Base-by-base conservation (phyloP, 2,113 vertebrate genomes). In the Passer montanus region DNA sequence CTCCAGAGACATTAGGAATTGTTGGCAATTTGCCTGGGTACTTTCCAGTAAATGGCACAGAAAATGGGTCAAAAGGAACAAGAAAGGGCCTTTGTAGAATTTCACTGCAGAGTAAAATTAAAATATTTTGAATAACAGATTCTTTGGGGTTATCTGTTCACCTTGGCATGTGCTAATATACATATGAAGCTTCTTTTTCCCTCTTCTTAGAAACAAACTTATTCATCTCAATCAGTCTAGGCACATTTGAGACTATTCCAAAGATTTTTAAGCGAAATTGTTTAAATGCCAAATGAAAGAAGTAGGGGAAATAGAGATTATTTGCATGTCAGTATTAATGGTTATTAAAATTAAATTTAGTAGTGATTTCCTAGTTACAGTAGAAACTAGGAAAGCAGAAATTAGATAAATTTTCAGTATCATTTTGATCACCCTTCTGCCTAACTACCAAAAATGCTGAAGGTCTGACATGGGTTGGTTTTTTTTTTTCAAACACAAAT, bases 251-350 rank as follows among this genome's bases (percentile, higher is more conserved):
- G 44, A 27, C 64, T 79, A 39, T 94, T 95, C 43, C 77, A 91
- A 93, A 96, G 44, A 44, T 73, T 91, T 87, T 76, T 72, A 70
- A 85, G 53, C 4, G 13, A 85, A 93, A 82, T 13, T 1, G 13
- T 79, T 73, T 22, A 83, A 90, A 87, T 60, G 64, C 47, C 64
- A 94, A 91, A 78, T 56, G 41, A 92, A 96, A 89, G 50, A 75
- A 94, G 43, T 39, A 86, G 62, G 19, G 18, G 21, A 94, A 47
- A 16, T 50, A 82, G 19, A 52, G 62, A 69, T 21, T n/a, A 28
- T 44, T 44, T 76, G 14, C 64, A 90, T 43, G 75, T 27, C 37
- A 62, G 41, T 39, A 53, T 53, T 41, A 76, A 22, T 39, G 19
- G 37, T 64, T 41, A 60, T 69, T 81, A 63, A 84, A 78, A 90